Evolutionary conservation across 1,140 invertebrate species (phyloP).

Genomic region (Geopemphigus sp.): DNA sequence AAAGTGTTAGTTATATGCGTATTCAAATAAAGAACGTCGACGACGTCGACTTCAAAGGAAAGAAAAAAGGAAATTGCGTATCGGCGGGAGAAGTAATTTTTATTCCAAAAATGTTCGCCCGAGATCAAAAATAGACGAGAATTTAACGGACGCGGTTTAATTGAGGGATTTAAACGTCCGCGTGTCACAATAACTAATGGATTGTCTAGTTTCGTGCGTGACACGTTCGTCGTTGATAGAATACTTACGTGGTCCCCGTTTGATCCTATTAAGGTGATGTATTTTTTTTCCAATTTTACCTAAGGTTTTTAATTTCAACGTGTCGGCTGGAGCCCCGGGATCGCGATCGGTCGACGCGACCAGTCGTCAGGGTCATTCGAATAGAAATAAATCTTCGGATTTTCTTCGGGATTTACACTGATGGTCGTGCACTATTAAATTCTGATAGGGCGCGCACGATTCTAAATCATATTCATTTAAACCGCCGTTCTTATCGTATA

Average conservation of each 20-base stretch:
- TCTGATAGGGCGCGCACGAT: neutral
- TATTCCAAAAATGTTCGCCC: too few relatives aligned
- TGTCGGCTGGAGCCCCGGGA: conserved; percentile 10
- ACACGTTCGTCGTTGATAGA: neutral
- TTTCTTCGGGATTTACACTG: conserved; percentile 3
- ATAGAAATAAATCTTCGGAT: conserved; percentile 17
- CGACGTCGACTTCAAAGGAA: too few relatives aligned
- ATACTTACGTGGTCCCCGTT: neutral
- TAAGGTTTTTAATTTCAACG: neutral
- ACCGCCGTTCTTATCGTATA: conserved; percentile 12
- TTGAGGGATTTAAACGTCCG: too few relatives aligned
- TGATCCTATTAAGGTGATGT: neutral
- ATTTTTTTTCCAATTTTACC: neutral
- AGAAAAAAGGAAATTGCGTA: too few relatives aligned
- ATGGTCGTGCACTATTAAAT: neutral
- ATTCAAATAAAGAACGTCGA: too few relatives aligned
- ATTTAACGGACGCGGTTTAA: too few relatives aligned
- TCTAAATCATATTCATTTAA: neutral
- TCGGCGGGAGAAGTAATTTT: too few relatives aligned
- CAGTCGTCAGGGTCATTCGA: conserved; percentile 19
- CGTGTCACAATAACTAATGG: neutral
- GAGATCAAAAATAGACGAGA: too few relatives aligned
- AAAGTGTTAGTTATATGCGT: too few relatives aligned
- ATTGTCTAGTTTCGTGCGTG: neutral
- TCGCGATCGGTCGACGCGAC: neutral